Evolutionary conservation across 2,888 invertebrate genomes (phyloP), one percentile per base, ranked within the genome.

Genomic region (Colostygia pectinataria): DNA sequence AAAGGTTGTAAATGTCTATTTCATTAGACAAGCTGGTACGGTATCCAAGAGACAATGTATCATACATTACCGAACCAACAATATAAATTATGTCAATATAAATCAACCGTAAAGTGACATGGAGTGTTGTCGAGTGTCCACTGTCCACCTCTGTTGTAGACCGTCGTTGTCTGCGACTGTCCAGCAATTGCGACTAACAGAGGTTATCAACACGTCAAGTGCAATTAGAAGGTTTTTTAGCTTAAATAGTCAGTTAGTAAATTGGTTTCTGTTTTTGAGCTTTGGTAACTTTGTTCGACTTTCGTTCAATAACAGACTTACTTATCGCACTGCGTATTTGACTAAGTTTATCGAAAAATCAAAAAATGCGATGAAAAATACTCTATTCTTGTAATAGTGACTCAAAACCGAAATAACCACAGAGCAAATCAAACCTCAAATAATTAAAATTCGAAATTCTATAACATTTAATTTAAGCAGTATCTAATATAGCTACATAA

Each of bases 141-240:
- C 25, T 37, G 42, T 48, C 38, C 43, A 31, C 37, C 34, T 15
- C 3, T 20, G 18, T 6, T 20, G 18, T 10, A 14, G n/a, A 18
- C 37, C 15, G 25, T 20, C 25, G 15, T 24, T 43, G 44, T 36
- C 29, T 34, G 25, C 38, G 38, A 45, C 45, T 45, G 38, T 40
- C 46, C 46, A 32, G 15, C 32, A 48, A 47, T 42, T 38, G 28
- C 14, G 13, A 24, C 12, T 32, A 13, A 20, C 37, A 29, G 41
- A 51, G 54, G 53, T 57, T 57, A 51, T 57, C 50, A 53, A 57
- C 55, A 49, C 44, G 59, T 59, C 59, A 53, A 53, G 41, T 37
- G 44, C 55, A 55, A 57, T 57, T 59, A 59, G 36, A 44, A 20
- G 32, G 31, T 47, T 47, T 50, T 41, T 50, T 25, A 44, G 44